phyloP scores from a whole-genome alignment of 2,113 vertebrate species.

The Myotis brandtii region DNA sequence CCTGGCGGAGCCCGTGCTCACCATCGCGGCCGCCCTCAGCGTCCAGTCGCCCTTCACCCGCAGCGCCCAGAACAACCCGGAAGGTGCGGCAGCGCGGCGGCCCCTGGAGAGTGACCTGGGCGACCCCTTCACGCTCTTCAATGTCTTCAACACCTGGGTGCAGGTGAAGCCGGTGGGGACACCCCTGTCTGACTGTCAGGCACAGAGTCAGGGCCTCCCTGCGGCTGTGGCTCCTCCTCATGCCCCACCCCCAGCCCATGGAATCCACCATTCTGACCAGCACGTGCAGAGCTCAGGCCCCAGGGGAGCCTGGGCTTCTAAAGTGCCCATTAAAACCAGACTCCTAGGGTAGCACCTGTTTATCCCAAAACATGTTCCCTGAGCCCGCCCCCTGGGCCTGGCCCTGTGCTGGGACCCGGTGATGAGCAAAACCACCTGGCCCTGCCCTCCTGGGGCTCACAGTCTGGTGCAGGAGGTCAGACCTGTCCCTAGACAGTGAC shows the following conservation, averaged over 20 bases:
- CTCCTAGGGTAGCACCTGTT: neutral
- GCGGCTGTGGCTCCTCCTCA: neutral
- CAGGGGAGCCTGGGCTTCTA: neutral
- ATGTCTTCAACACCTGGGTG: slow-evolving; percentile 94
- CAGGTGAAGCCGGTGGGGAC: slow-evolving; percentile 86
- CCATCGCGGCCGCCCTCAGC: slow-evolving; percentile 90
- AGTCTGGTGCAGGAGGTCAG: neutral
- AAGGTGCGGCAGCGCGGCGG: slow-evolving; percentile 86
- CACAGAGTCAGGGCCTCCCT: fast-evolving
- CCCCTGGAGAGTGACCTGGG: slow-evolving; percentile 93
- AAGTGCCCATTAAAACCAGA: neutral
- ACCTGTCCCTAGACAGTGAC: neutral
- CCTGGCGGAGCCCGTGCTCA: slow-evolving; percentile 91
- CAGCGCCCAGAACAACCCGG: slow-evolving; percentile 87
- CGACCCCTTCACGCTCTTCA: slow-evolving; percentile 94
- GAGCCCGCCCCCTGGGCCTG: neutral
- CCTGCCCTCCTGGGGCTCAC: neutral
- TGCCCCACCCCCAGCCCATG: fast-evolving
- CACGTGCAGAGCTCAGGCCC: fast-evolving
- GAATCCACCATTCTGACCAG: neutral
- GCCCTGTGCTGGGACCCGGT: no score
- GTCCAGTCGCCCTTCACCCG: slow-evolving; percentile 93
- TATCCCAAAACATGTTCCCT: fast-evolving
- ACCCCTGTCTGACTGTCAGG: fast-evolving
- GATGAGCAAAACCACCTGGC: neutral